Evolutionary conservation across 1,140 invertebrate genomes (phyloP), one percentile per base, ranked within the genome.

Genomic region (Chironomus tepperi): DNA sequence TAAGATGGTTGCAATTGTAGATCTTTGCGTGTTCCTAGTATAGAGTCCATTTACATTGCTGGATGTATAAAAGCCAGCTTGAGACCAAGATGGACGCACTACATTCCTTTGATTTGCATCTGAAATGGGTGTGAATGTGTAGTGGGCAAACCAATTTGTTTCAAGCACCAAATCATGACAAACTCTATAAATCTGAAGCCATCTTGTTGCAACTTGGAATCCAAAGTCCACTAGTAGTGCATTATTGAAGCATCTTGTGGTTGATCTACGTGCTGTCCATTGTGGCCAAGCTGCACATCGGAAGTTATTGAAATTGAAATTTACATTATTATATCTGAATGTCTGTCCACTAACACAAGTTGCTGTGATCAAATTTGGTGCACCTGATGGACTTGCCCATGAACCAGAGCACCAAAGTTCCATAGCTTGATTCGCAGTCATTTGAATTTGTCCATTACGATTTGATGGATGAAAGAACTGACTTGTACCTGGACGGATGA

Each of bases 211-310:
- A 18, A 82, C 77, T 74, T 81, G 75, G 47, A 82, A 82, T 15
- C 81, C 81, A 6, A 82, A 79, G 1, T 79, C 77, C 9, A 81
- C 76, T 12, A 83, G 77, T 15, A 77, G 77, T 75, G 80, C 43
- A 7, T 81, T 79, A 6, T 78, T 81, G 19, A 79, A 79, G 76
- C 83, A 84, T 2, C 76, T 78, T 16, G 74, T 76, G 42, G 80
- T 80, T 0, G 79, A 79, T 43, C 80, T 80, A 15, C 81, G 21
- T 1, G 83, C 83, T 67, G 78, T 80, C 74, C 81, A 80, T 42
- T 76, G 74, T 0, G 79, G 79, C 77, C 78, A 79, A 24, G 77
- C 76, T 12, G 79, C 81, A 76, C 80, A 85, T 34, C 74, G 73
- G 7, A 84, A 77, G 74, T 82, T 77, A 75, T 79, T 79, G 75